Evolutionary conservation across 2,888 invertebrate species (phyloP), one percentile per base, ranked within the genome.

Genomic region (Metellina segmentata): DNA sequence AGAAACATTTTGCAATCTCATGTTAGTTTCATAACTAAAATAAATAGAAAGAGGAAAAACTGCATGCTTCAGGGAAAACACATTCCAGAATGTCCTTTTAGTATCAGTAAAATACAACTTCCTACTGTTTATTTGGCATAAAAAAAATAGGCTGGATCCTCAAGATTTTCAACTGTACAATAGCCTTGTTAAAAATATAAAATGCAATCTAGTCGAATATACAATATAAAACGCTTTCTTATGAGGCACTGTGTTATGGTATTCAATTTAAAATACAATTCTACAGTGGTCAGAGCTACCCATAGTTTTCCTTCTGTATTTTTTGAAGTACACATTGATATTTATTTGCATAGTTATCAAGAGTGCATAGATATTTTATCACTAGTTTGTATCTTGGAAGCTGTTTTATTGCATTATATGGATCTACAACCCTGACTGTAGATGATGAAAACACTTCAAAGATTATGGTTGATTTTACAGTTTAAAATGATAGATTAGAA

Each of bases 101-200:
- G 16, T 61, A 61, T 20, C 71, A 78, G n/a, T 87, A 87, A 91
- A 91, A 91, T 91, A 91, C 82, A 75, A 52, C 48, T 71, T 69
- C 71, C 86, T 87, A 87, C 72, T n/a, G 51, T 85, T 61, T 90
- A 90, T 85, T 86, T 91, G 86, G 51, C 71, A 82, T 91, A 82
- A 91, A 77, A 91, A 91, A 91, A 91, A 91, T 91, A 91, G 82
- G 82, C 90, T 87, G 91, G 87, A 81, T 87, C 86, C 77, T 78
- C 78, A 51, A 61, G 69, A 79, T 74, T 83, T 71, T 51, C 83
- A 91, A 82, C 87, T 91, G 87, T 91, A 91, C 91, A 91, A 77
- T 87, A 91, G 85, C 74, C 79, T 82, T 77, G 86, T 90, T 91
- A 91, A 88, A 91, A 91, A 91, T 91, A 91, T 91, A 91, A 91